Conservation (phyloP, 2,888 invertebrate genomes). For the Caenorhabditis wallacei region DNA sequence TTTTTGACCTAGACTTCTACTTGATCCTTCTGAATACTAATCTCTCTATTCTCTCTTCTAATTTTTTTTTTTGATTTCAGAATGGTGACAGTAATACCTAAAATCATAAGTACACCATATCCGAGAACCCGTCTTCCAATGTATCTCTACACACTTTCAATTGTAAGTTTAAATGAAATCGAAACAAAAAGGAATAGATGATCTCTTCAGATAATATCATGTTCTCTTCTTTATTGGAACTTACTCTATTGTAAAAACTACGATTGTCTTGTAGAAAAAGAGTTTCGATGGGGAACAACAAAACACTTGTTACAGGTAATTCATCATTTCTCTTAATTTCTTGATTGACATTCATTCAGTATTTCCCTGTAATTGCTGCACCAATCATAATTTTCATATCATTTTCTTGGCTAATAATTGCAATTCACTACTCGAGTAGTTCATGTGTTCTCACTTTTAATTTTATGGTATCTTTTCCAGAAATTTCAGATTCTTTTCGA, state of each 20-base stretch:
- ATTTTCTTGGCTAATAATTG: constrained; percentile 74
- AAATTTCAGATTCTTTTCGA: constrained; percentile 1
- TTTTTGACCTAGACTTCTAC: no score
- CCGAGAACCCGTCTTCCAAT: constrained; percentile 64
- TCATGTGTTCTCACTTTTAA: constrained; percentile 73
- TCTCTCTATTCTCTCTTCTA: no score
- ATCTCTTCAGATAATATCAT: constrained; percentile 67
- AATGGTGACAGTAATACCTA: constrained; percentile 65
- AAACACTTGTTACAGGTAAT: constrained; percentile 44
- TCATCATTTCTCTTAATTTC: not conserved
- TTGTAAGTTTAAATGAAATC: constrained; percentile 51
- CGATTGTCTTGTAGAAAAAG: constrained; percentile 34
- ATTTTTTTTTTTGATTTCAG: constrained; percentile 24
- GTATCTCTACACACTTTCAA: constrained; percentile 69
- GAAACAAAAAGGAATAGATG: not conserved
- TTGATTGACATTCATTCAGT: no score
- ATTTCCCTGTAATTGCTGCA: constrained; percentile 75
- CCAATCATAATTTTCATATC: constrained; percentile 75
- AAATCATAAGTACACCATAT: constrained; percentile 53
- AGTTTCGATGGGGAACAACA: constrained; percentile 21
- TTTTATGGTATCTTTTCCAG: constrained; percentile 71
- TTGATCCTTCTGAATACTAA: no score
- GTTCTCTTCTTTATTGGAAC: constrained; percentile 73
- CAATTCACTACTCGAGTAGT: constrained; percentile 70
- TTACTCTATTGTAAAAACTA: constrained; percentile 73